These are phyloP conservation scores for Sipha flava DNA, from an alignment of 1,140 invertebrate genomes.

Conservation along the genomic window DNA sequence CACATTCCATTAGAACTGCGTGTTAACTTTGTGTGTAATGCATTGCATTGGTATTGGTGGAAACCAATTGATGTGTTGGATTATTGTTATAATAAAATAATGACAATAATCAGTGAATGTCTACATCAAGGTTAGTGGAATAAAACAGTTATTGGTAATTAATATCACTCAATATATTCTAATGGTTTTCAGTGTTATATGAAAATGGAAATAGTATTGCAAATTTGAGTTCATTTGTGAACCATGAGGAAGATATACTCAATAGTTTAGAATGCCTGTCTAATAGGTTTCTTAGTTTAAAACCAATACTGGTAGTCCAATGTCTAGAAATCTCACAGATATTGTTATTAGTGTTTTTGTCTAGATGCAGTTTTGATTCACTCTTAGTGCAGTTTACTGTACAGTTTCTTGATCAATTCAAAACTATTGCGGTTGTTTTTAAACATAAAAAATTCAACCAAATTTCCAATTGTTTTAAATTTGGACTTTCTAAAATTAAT, in stretches of 20 bases:
- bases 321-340: constrained; percentile 12
- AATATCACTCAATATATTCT: not conserved
- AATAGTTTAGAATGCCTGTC: not conserved
- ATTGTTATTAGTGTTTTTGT: not conserved
- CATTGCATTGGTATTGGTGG: constrained; percentile 16
- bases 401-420: not conserved
- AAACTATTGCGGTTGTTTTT: not conserved
- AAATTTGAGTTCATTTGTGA: not conserved
- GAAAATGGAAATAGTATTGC: not conserved
- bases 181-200: not conserved
- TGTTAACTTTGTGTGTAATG: not conserved
- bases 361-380: not conserved
- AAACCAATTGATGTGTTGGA: not conserved
- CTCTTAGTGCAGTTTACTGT: not conserved
- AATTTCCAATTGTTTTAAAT: constrained; percentile 13
- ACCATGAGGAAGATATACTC: not conserved
- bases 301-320: constrained; percentile 10
- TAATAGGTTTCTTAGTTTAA: not conserved
- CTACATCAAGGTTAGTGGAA: not conserved
- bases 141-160: not conserved
- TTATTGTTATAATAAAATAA: constrained; percentile 8
- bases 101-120: not conserved
- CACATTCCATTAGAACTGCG: not conserved
- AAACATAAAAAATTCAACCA: not conserved
- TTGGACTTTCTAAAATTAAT: not conserved